Conservation (phyloP, 1,140 invertebrate species). For the Oncopodura yosiiana region DNA sequence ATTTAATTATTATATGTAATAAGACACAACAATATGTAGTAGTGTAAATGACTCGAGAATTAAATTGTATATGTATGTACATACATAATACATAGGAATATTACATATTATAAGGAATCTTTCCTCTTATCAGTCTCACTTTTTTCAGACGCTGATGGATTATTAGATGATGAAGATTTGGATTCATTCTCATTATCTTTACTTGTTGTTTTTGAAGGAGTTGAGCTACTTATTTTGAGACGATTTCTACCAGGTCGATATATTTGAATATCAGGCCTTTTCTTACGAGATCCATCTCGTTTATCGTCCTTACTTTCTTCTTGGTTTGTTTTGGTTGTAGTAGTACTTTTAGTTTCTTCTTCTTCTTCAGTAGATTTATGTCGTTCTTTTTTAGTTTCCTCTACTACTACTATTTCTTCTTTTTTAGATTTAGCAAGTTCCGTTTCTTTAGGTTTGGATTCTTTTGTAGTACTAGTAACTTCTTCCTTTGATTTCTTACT, state of each 20-base stretch:
- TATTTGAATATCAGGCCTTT: conserved; percentile 25
- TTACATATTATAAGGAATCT: too few relatives aligned
- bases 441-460: conserved; percentile 19
- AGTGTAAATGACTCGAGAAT: too few relatives aligned
- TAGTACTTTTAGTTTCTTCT: neutral
- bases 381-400: neutral
- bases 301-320: neutral
- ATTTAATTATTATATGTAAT: too few relatives aligned
- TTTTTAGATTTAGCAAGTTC: conserved; percentile 28
- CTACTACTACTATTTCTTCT: conserved; percentile 14
- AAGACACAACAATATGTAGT: too few relatives aligned
- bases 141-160: conserved; percentile 3
- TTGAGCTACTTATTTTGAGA: neutral
- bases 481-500: conserved; percentile 5
- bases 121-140: neutral
- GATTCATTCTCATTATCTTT: neutral
- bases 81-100: too few relatives aligned
- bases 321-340: neutral
- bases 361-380: neutral
- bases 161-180: conserved; percentile 7
- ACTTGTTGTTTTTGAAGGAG: neutral
- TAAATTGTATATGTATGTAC: too few relatives aligned
- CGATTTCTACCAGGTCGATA: conserved; percentile 27
- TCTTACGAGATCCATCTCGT: conserved; percentile 2
- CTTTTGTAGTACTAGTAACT: conserved; percentile 36